These are phyloP conservation scores for Silurus aristotelis DNA, from an alignment of 2,797 vertebrate genomes.

Conservation along the genomic window DNA sequence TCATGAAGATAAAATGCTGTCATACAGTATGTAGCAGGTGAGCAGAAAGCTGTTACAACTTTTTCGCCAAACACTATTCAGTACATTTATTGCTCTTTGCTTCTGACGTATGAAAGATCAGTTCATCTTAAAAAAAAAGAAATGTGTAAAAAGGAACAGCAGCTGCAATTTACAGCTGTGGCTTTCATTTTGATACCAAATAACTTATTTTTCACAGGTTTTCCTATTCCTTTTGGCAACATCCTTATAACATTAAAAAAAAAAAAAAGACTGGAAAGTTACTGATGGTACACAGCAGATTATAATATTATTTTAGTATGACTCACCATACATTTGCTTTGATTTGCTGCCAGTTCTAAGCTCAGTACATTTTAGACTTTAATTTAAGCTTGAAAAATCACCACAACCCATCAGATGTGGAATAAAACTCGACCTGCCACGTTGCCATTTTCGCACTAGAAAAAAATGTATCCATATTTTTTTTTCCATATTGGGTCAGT, in stretches of 20 bases:
- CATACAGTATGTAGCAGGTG: slow-evolving; percentile 61
- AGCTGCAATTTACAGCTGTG: slow-evolving; percentile 36
- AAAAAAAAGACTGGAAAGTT: slow-evolving; percentile 38
- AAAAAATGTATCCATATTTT: slow-evolving; percentile 33
- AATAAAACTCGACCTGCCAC: slow-evolving; percentile 42
- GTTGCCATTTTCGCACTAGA: slow-evolving; percentile 36
- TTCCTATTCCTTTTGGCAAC: slow-evolving; percentile 16
- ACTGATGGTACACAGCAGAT: slow-evolving; percentile 44
- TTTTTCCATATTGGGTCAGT: slow-evolving; percentile 39
- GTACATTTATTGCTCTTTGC: neutral
- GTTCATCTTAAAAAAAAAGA: slow-evolving; percentile 18
- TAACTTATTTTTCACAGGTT: neutral
- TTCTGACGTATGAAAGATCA: slow-evolving; percentile 10
- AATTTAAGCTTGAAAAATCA: slow-evolving; percentile 17
- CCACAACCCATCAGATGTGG: slow-evolving; percentile 25
- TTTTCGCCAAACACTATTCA: neutral
- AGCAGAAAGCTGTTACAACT: slow-evolving; percentile 56
- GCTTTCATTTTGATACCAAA: slow-evolving; percentile 36
- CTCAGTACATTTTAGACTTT: slow-evolving; percentile 2
- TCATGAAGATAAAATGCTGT: slow-evolving; percentile 25
- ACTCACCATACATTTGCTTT: slow-evolving; percentile 41
- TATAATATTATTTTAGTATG: slow-evolving; percentile 52
- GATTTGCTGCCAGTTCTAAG: slow-evolving; percentile 46
- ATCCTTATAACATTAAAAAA: slow-evolving; percentile 20
- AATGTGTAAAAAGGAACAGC: slow-evolving; percentile 28